Conservation (phyloP, 2,888 invertebrate species). For the Ophraella communa region DNA sequence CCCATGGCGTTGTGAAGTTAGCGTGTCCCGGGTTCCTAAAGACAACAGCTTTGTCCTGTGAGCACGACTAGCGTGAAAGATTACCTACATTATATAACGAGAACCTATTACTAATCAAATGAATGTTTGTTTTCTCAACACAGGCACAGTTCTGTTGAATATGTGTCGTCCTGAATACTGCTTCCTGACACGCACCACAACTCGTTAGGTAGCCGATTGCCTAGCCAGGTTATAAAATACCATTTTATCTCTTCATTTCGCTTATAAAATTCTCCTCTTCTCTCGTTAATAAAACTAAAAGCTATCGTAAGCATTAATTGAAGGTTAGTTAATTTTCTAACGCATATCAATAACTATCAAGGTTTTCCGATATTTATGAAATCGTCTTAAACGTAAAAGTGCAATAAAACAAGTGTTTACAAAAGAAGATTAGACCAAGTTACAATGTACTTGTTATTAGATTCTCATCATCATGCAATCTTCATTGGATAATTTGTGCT, state of each 20-base stretch:
- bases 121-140: conserved; percentile 55
- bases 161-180: conserved; percentile 52
- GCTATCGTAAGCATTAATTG: neutral
- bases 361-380: neutral
- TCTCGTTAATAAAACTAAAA: neutral
- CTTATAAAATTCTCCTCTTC: conserved; percentile 7
- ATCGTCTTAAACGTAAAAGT: neutral
- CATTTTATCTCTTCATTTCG: conserved; percentile 42
- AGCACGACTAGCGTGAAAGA: conserved; percentile 54
- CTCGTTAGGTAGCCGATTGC: conserved; percentile 38
- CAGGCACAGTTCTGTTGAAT: conserved; percentile 44
- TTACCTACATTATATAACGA: conserved; percentile 53
- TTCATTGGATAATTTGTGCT: neutral
- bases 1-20: conserved; percentile 33
- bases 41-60: conserved; percentile 49
- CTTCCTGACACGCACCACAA: conserved; percentile 49
- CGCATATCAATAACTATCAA: neutral
- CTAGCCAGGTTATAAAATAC: conserved; percentile 35
- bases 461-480: neutral
- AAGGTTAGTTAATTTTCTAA: neutral
- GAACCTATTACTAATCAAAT: conserved; percentile 55
- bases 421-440: neutral
- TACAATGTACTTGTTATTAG: neutral
- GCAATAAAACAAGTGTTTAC: neutral
- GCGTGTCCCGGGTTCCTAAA: conserved; percentile 46